Evolutionary conservation across 2,888 invertebrate species (phyloP), one percentile per base, ranked within the genome.

Genomic region (Lasiommata megera): DNA sequence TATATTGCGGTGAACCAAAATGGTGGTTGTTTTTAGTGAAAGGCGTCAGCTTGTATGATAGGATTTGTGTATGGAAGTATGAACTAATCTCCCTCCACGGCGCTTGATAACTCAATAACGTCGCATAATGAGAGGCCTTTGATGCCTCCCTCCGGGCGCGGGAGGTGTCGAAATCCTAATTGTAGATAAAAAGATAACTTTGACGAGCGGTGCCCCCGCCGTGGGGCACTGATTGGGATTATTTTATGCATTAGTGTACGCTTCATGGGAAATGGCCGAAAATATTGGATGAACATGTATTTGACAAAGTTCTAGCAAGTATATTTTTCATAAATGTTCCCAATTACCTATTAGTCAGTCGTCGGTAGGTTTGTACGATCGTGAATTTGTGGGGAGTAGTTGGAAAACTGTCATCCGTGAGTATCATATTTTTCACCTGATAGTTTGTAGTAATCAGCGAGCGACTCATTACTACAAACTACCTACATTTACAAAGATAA

Each of bases 31-130:
- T 86, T 84, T 81, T 77, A 80, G 84, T 76, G 79, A 79, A 80
- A 91, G 88, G 91, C 91, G 91, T 91, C 91, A 89, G 90, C 84
- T 85, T 90, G 91, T 87, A 76, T 91, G 91, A 91, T 91, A 84
- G 86, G 91, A 91, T 90, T 89, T 85, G 85, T 80, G 81, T 86
- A 88, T 89, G 88, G 88, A 87, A 89, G 88, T 88, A 88, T 89
- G 88, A 85, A 88, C 88, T 89, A 88, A 90, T 88, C 89, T 84
- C 84, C 86, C 88, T 82, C 77, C 77, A 77, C 73, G 74, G 77
- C 74, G 74, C 75, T 79, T 85, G 88, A 90, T 91, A 91, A 91
- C 88, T 90, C 90, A 91, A 91, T 90, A 88, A 87, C 80, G 78
- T 77, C 78, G 80, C 79, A 85, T 87, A 88, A 91, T 85, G 87